Evolutionary conservation across 2,888 invertebrate species (phyloP).

Genomic region (Sepiola atlantica): DNA sequence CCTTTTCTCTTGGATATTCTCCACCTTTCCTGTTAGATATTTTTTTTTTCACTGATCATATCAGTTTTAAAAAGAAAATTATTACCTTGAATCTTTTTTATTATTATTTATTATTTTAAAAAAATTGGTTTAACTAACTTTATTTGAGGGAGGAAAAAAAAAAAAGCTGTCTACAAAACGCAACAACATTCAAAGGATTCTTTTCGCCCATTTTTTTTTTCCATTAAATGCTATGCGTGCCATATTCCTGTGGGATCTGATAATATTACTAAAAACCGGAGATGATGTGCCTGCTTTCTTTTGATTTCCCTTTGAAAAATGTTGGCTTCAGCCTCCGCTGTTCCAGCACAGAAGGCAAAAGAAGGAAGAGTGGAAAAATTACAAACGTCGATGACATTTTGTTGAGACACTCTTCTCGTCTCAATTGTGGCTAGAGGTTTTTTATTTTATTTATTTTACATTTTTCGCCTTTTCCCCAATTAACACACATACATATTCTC

Average conservation of each 20-base stretch:
- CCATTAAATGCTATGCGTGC: constrained; percentile 33
- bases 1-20: neutral
- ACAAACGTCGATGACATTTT: constrained; percentile 37
- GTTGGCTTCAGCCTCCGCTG: constrained; percentile 39
- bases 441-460: neutral
- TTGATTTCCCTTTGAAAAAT: constrained; percentile 38
- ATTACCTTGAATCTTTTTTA: constrained; percentile 12
- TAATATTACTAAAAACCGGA: neutral
- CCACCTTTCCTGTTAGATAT: constrained; percentile 16
- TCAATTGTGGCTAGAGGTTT: constrained; percentile 24
- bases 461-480: neutral
- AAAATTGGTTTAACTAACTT: neutral
- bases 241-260: constrained; percentile 39
- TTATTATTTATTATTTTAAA: neutral
- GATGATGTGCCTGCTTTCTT: constrained; percentile 40
- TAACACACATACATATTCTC: neutral
- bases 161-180: neutral
- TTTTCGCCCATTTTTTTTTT: neutral
- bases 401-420: constrained; percentile 42
- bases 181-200: neutral
- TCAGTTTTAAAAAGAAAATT: neutral
- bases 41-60: neutral
- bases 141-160: neutral
- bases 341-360: constrained; percentile 35
- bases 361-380: constrained; percentile 33